Base-by-base conservation (phyloP, 2,888 invertebrate genomes). In the Drosophila kanekoi region DNA sequence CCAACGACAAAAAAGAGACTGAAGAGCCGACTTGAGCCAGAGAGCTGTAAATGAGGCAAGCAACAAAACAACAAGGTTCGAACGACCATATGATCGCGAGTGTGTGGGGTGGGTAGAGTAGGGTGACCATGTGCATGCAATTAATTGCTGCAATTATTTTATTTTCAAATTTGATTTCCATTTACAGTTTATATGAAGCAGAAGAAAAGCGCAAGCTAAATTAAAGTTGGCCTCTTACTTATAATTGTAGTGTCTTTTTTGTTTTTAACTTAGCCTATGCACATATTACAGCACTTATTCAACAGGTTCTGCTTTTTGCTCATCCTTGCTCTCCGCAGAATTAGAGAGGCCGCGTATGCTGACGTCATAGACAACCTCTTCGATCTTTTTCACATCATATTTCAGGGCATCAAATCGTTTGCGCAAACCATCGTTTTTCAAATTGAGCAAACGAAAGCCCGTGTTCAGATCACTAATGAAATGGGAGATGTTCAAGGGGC, bases 301-400 rank as follows among this genome's bases (percentile, higher is more conserved):
- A 1, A 32, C 61, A 33, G 65, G 10, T 38, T 73, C 74, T 37
- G 44, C 35, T 37, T 52, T 61, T 13, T 20, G 41, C 64, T 66
- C 58, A 8, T 74, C 69, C 64, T 81, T 84, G 52, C 18, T 41
- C 9, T 72, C 72, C 4, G 41, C 28, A 3, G 65, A 23, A 38
- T 51, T 78, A 10, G 89, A 93, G 8, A 97, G 93, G 0, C 97
- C 97, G 23, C 97, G 93, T 76, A 97, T 96, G 71, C 96, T 96
- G 41, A 98, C 94, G 89, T 98, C 97, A 86, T 97, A 97, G 0
- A 91, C 97, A 0, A 98, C 96, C 91, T 97, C 97, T 90, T 98
- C 98, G 14, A 98, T 97, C 92, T 98, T 98, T 92, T 98, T 98
- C 20, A 98, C 96, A 89, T 98, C 98, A 89, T 98, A 98, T 77